Evolutionary conservation across 2,797 vertebrate genomes (phyloP), one percentile per base, ranked within the genome.

Genomic region (Meda fulgida): DNA sequence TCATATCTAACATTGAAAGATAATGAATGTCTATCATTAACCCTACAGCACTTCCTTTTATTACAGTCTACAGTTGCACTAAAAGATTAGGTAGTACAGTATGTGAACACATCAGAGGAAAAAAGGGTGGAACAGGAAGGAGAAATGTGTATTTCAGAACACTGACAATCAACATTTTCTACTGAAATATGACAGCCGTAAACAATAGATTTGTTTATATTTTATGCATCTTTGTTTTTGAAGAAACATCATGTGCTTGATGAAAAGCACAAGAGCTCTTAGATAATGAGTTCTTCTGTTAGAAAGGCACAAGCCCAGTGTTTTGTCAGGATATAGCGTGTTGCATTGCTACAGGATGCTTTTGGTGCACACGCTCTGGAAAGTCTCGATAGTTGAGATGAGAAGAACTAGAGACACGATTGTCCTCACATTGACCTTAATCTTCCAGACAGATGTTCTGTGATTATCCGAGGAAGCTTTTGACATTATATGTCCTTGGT

Each of bases 141-240:
- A 36, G 31, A 77, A 55, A 36, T 66, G 29, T 83, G 77, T 38
- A 60, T 48, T 85, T 86, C 58, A 71, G 67, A 78, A 69, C 76
- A 85, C 80, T 73, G 80, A 76, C 63, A 29, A 84, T 79, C n/a
- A 48, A 83, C 46, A 65, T 76, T 84, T 66, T 86, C 75, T 80
- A 79, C 43, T 73, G 76, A 84, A 86, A 67, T 51, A 40, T 58
- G 79, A 85, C 67, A 81, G 55, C 21, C 21, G 58, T 87, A 85
- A 87, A 87, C 83, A 87, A 85, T 65, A 78, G 36, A 84, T 87
- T 70, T 69, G 51, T 73, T 60, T 72, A 72, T 82, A 85, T 79
- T 79, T 79, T 84, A 78, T 87, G 83, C 48, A 87, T 85, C 80
- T 73, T 78, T 84, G 84, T 81, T 80, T 63, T 72, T 81, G 80